These are phyloP conservation scores for Dione vanillae DNA, from an alignment of 2,888 invertebrate species.

Conservation along the genomic window DNA sequence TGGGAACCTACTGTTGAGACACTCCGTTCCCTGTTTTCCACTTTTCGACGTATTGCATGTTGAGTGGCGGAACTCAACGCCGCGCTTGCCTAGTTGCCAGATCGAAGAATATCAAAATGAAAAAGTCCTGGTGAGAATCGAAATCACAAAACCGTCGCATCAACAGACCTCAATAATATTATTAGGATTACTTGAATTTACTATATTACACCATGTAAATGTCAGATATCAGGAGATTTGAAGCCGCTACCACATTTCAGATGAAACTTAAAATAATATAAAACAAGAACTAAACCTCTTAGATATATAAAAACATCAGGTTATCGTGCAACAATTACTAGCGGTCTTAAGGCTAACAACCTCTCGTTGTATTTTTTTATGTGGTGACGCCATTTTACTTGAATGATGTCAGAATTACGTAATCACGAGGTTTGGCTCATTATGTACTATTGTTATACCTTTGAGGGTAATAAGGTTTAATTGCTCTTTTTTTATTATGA, in stretches of 20 bases:
- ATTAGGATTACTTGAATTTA: no score
- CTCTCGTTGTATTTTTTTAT: slow-evolving; percentile 32
- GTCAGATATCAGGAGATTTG: neutral
- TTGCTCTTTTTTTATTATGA: neutral
- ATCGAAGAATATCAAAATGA: no score
- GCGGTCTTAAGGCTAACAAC: slow-evolving; percentile 28
- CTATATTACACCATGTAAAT: no score
- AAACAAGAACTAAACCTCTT: neutral
- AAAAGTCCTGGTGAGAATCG: no score
- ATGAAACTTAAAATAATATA: neutral
- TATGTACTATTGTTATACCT: slow-evolving; percentile 20
- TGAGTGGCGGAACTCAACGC: no score
- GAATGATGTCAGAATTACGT: slow-evolving; percentile 37
- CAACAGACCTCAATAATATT: no score
- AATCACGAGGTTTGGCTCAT: slow-evolving; percentile 29
- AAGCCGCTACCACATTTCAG: neutral
- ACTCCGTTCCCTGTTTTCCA: no score
- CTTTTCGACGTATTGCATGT: no score
- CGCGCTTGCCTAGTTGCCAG: no score
- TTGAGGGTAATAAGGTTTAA: slow-evolving; percentile 20
- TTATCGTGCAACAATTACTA: slow-evolving; percentile 25
- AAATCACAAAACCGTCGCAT: no score
- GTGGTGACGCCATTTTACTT: slow-evolving; percentile 36
- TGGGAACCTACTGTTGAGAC: no score
- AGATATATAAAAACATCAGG: slow-evolving; percentile 5